Evolutionary conservation across 2,888 invertebrate species (phyloP).

Genomic region (Lobophora halterata): DNA sequence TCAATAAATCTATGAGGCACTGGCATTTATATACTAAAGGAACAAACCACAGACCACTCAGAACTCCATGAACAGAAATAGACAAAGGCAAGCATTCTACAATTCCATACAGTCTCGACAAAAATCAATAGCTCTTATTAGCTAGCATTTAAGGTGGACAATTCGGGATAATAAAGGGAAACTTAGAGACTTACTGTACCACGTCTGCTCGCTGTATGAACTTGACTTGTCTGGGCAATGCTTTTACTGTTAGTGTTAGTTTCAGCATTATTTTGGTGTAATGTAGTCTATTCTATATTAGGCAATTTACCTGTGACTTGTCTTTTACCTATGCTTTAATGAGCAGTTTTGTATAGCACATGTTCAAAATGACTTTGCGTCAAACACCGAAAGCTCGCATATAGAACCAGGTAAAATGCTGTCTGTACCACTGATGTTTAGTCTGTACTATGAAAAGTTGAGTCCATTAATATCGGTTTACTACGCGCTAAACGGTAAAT

Average conservation of each 20-base stretch:
- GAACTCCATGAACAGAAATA: slow-evolving; percentile 20
- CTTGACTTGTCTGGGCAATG: slow-evolving; percentile 25
- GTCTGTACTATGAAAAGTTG: too few species aligned
- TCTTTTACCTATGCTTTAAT: slow-evolving; percentile 3
- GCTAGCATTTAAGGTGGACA: slow-evolving; percentile 5
- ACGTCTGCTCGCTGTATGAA: slow-evolving; percentile 18
- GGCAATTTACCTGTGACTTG: slow-evolving; percentile 4
- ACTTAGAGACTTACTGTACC: slow-evolving; percentile 10
- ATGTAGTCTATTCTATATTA: slow-evolving; percentile 5
- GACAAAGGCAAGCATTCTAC: slow-evolving; percentile 23
- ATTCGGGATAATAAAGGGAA: slow-evolving; percentile 1
- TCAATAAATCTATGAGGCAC: neutral
- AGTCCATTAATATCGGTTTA: neutral
- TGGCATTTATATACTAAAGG: neutral
- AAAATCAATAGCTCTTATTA: neutral
- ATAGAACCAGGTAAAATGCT: too few species aligned
- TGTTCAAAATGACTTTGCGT: too few species aligned
- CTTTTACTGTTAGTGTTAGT: slow-evolving; percentile 13
- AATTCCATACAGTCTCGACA: slow-evolving; percentile 8
- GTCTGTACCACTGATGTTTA: too few species aligned
- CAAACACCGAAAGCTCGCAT: too few species aligned
- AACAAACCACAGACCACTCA: slow-evolving; percentile 10
- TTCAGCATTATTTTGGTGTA: slow-evolving; percentile 5
- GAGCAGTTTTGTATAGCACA: neutral
- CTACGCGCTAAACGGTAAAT: neutral